These are phyloP conservation scores for Leuciscus idus DNA, from an alignment of 2,113 vertebrate species.

Conservation along the genomic window DNA sequence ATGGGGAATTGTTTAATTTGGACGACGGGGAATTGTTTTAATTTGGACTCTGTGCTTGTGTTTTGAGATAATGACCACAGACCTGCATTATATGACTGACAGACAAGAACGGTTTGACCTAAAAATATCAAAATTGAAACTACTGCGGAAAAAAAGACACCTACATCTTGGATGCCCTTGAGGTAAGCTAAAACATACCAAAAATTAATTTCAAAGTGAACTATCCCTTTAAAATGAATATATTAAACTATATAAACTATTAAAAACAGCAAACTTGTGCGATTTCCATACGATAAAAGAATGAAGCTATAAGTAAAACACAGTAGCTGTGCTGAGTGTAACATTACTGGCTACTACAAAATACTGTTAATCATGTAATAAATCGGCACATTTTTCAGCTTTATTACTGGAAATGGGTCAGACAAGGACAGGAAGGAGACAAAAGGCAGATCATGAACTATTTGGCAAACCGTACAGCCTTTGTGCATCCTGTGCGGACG, in stretches of 20 bases:
- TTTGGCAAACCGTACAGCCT: conserved; percentile 1
- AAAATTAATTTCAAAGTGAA: too few relatives aligned
- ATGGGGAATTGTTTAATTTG: too few relatives aligned
- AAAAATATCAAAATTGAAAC: too few relatives aligned
- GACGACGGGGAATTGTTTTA: too few relatives aligned
- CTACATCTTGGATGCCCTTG: too few relatives aligned
- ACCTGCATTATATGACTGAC: too few relatives aligned
- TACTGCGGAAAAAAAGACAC: too few relatives aligned
- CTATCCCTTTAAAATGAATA: too few relatives aligned
- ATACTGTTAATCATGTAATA: not conserved
- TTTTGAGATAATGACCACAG: too few relatives aligned
- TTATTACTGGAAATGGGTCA: conserved; percentile 36
- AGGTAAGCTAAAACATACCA: too few relatives aligned
- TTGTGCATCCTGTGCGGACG: not conserved
- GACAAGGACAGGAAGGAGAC: conserved; percentile 15
- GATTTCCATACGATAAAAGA: not conserved
- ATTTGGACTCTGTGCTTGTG: too few relatives aligned
- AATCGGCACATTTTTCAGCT: not conserved
- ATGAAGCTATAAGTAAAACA: not conserved
- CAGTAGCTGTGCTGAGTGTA: not conserved
- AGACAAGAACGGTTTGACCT: too few relatives aligned
- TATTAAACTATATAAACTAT: not conserved
- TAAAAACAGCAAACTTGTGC: not conserved
- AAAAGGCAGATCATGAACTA: conserved; percentile 19
- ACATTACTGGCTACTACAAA: not conserved